Evolutionary conservation across 1,140 invertebrate genomes (phyloP).

Genomic region (Drosophila littoralis): DNA sequence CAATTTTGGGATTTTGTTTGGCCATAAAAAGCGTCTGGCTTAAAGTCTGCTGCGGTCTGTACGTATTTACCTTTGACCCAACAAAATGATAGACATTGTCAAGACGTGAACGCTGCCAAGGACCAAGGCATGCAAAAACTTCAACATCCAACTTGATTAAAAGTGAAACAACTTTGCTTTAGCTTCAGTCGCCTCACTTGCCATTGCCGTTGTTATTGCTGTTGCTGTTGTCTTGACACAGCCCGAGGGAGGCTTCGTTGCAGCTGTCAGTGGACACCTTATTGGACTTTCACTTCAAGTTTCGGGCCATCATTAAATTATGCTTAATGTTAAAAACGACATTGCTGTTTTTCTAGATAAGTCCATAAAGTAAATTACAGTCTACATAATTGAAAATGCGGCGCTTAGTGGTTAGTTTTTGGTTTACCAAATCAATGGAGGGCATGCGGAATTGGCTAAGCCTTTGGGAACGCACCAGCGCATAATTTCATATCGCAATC

Average conservation of each 20-base stretch:
- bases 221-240: slow-evolving; percentile 6
- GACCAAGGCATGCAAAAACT: slow-evolving; percentile 55
- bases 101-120: slow-evolving; percentile 9
- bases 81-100: slow-evolving; percentile 62
- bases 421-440: slow-evolving; percentile 40
- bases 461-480: slow-evolving; percentile 47
- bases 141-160: slow-evolving; percentile 67
- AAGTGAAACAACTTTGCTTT: slow-evolving; percentile 63
- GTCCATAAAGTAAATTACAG: slow-evolving; percentile 71
- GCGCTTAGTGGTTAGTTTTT: neutral
- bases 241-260: slow-evolving; percentile 21
- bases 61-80: slow-evolving; percentile 69
- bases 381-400: slow-evolving; percentile 54
- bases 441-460: neutral
- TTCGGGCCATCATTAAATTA: slow-evolving; percentile 55
- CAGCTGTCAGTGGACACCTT: slow-evolving; percentile 63
- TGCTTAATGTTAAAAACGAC: slow-evolving; percentile 49
- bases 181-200: no score
- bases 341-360: slow-evolving; percentile 68
- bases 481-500: slow-evolving; percentile 67
- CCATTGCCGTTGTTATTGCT: no score
- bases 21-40: slow-evolving; percentile 79
- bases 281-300: slow-evolving; percentile 47
- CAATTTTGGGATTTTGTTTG: slow-evolving; percentile 74
- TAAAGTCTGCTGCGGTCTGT: slow-evolving; percentile 46